A percentile compares a stretch with the other conserved stretches of the same genome.
Conservation (phyloP, 2,113 vertebrate genomes). For the Protobothrops mucrosquamatus region DNA sequence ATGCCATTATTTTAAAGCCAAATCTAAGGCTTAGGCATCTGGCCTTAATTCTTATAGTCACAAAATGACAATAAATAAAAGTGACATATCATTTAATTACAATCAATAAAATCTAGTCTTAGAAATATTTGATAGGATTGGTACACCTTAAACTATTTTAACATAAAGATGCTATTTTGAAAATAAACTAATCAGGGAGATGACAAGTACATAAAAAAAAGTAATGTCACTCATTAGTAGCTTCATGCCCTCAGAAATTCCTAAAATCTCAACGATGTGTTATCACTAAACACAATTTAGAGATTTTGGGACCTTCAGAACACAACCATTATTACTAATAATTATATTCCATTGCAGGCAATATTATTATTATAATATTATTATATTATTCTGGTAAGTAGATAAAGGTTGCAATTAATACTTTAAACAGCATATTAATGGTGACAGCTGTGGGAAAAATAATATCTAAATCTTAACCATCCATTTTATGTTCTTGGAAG, state of each 20-base stretch:
- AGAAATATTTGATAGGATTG: not conserved
- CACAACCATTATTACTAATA: not conserved
- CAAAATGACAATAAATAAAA: not conserved
- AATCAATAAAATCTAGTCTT: not conserved
- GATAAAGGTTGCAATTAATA: not conserved
- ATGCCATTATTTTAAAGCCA: not conserved
- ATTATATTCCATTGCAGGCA: not conserved
- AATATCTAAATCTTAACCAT: not conserved
- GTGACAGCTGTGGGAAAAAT: not conserved
- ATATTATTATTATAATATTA: not conserved
- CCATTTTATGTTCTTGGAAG: not conserved
- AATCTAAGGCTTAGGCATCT: not conserved
- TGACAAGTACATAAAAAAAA: not conserved
- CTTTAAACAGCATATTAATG: not conserved
- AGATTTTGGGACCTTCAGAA: not conserved
- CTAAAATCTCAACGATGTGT: not conserved
- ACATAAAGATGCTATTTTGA: not conserved
- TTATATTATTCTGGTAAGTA: not conserved
- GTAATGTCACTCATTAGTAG: not conserved
- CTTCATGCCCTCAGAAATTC: not conserved
- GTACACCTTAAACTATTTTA: not conserved
- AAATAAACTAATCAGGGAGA: conserved; percentile 1
- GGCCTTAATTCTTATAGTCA: not conserved
- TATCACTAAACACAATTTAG: not conserved
- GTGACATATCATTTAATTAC: not conserved